Conservation (phyloP, 2,797 vertebrate genomes). For the Geranospiza caerulescens region DNA sequence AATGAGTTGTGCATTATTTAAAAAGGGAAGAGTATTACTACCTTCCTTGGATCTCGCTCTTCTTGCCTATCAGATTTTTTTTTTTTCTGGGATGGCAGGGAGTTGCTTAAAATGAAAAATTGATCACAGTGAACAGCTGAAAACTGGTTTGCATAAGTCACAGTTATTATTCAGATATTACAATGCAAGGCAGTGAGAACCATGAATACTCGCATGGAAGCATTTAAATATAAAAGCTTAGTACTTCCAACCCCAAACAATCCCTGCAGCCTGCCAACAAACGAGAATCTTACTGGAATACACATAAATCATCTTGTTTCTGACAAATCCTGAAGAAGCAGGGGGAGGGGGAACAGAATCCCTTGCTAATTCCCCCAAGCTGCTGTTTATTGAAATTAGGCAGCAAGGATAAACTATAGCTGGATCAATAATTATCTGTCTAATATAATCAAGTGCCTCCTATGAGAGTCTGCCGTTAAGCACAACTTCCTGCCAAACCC, state of each 20-base stretch:
- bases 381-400: conserved; percentile 81
- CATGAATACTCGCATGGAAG: conserved; percentile 10
- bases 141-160: conserved; percentile 68
- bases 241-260: not conserved
- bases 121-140: conserved; percentile 51
- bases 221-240: conserved; percentile 16
- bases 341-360: conserved; percentile 41
- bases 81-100: not conserved
- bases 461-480: not conserved
- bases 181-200: conserved; percentile 39
- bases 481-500: conserved; percentile 31
- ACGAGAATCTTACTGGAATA: conserved; percentile 69
- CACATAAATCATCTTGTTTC: conserved; percentile 74
- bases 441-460: conserved; percentile 74
- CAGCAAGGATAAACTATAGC: conserved; percentile 69
- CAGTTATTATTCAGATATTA: conserved; percentile 65
- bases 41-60: not conserved
- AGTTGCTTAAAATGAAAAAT: conserved; percentile 68
- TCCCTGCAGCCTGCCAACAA: conserved; percentile 54
- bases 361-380: conserved; percentile 75
- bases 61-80: not conserved
- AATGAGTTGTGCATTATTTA: conserved; percentile 61
- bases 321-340: conserved; percentile 69
- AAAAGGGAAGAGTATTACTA: conserved; percentile 2
- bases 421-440: conserved; percentile 77